phyloP scores from a whole-genome alignment of 2,797 vertebrate genomes.

The Esox lucius region DNA sequence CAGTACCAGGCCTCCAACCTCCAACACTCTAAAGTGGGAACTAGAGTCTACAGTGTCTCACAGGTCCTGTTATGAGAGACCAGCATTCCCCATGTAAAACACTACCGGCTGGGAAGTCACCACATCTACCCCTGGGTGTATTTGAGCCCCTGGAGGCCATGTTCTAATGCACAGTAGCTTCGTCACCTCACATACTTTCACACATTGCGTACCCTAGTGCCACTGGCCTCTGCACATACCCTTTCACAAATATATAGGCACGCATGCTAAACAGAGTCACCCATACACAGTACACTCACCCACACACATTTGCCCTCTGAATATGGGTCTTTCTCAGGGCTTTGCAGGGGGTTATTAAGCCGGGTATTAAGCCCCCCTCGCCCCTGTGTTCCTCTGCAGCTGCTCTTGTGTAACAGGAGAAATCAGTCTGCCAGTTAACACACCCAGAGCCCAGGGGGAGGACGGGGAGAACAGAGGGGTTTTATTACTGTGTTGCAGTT shows the following conservation, averaged over 20 bases:
- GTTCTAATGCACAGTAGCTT: background rate
- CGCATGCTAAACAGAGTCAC: slow-evolving; percentile 16
- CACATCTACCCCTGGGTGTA: background rate
- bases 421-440: slow-evolving; percentile 35
- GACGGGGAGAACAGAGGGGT: slow-evolving; percentile 1
- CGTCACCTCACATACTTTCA: background rate
- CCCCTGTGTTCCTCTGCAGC: slow-evolving; percentile 32
- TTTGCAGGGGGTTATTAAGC: slow-evolving; percentile 18
- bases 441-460: slow-evolving; percentile 2
- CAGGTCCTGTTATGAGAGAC: background rate
- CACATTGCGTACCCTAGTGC: slow-evolving; percentile 10
- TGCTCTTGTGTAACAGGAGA: slow-evolving; percentile 50
- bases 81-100: background rate
- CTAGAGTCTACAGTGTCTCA: background rate
- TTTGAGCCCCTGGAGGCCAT: background rate
- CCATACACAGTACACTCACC: background rate
- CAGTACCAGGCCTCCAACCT: background rate
- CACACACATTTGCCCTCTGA: slow-evolving; percentile 23
- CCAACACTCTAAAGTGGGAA: background rate
- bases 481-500: slow-evolving; percentile 7
- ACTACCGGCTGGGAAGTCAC: background rate
- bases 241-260: background rate
- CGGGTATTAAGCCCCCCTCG: slow-evolving; percentile 29
- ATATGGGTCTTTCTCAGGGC: slow-evolving; percentile 23
- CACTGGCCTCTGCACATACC: slow-evolving; percentile 29